Percentiles rank a stretch among this genome's conserved stretches.
These are phyloP conservation scores for Oreochromis tanganicae DNA, from an alignment of 2,113 vertebrate genomes.

Conservation along the genomic window DNA sequence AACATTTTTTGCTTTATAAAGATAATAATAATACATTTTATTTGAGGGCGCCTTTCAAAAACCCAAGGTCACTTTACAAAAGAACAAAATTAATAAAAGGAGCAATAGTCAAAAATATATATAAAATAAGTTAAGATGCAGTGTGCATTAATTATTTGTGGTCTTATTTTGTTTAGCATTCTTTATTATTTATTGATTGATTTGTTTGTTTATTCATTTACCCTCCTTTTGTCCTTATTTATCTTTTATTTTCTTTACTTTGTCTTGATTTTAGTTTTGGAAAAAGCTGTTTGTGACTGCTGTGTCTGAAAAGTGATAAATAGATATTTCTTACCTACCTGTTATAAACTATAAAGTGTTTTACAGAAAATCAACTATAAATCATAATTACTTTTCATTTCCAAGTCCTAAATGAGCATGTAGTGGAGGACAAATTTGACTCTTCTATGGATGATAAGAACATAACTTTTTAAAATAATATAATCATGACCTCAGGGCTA, in stretches of 20 bases:
- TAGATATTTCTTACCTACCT: neutral
- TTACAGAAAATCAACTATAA: neutral
- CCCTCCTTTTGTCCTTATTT: neutral
- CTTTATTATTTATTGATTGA: neutral
- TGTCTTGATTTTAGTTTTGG: neutral
- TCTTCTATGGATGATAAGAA: neutral
- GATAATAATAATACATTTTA: too few relatives aligned
- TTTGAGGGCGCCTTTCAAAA: too few relatives aligned
- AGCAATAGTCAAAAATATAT: too few relatives aligned
- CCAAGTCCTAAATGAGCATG: neutral
- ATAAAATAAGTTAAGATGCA: neutral
- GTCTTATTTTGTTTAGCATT: neutral
- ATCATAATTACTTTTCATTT: neutral
- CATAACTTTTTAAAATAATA: neutral
- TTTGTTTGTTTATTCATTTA: neutral
- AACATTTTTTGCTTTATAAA: fast-evolving
- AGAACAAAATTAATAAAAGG: too few relatives aligned
- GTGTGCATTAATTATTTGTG: neutral
- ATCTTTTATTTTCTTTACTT: neutral
- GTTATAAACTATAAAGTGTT: neutral
- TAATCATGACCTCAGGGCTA: neutral
- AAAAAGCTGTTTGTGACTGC: neutral
- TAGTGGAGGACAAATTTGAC: neutral
- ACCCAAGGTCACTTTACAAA: too few relatives aligned
- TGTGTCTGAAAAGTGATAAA: neutral